Evolutionary conservation across 1,140 invertebrate species (phyloP).

Genomic region (Platyscapa corneri): DNA sequence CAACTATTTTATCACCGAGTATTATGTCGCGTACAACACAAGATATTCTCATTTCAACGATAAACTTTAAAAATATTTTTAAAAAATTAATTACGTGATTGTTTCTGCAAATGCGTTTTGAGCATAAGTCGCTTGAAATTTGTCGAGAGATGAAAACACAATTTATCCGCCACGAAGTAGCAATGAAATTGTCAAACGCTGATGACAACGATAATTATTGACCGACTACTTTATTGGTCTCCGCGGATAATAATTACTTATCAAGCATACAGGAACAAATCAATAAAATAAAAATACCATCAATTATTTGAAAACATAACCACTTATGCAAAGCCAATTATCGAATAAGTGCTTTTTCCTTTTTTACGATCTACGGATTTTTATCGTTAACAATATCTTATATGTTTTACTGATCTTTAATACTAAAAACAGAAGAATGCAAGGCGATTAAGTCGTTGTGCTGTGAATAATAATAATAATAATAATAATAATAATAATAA

Average conservation of each 20-base stretch:
- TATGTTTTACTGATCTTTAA: too few species aligned
- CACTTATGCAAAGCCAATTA: too few species aligned
- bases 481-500: too few species aligned
- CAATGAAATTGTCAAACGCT: background rate
- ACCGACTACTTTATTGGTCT: background rate
- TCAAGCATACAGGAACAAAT: background rate
- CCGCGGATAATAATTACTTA: background rate
- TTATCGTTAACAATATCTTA: too few species aligned
- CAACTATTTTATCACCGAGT: background rate
- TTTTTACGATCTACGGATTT: too few species aligned
- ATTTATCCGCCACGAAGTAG: background rate
- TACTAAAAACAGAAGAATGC: too few species aligned
- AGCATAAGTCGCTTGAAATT: background rate
- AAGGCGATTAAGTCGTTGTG: too few species aligned
- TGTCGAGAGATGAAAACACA: background rate
- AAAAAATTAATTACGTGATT: background rate
- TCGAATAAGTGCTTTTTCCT: too few species aligned
- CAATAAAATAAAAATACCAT: background rate
- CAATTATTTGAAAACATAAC: background rate
- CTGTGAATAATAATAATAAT: too few species aligned
- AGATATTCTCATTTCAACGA: background rate
- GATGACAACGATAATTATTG: background rate
- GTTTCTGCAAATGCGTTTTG: too few species aligned
- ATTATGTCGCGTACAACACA: background rate
- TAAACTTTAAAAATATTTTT: background rate